These are phyloP conservation scores for Acronicta aceris DNA, from an alignment of 2,888 invertebrate species.

Conservation along the genomic window DNA sequence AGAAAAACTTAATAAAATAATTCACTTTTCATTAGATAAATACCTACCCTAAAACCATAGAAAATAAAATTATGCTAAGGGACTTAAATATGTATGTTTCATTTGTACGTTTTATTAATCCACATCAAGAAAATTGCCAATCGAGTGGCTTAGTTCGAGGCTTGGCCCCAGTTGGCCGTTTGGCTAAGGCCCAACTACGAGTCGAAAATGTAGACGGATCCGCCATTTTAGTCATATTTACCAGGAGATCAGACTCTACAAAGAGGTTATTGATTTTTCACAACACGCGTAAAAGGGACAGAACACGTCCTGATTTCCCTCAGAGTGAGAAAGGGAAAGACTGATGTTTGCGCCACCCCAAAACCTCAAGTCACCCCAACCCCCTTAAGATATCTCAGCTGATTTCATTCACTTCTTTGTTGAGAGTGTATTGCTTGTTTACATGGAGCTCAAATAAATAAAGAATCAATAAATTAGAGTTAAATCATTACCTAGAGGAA, in stretches of 20 bases:
- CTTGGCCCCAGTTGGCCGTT: neutral
- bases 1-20: too few species aligned
- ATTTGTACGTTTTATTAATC: neutral
- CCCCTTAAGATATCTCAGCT: conserved; percentile 25
- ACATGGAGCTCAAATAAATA: conserved; percentile 16
- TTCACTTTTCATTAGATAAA: too few species aligned
- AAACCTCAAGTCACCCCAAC: conserved; percentile 26
- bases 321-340: conserved; percentile 32
- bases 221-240: conserved; percentile 78
- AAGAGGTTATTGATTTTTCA: conserved; percentile 67
- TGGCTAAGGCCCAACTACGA: conserved; percentile 15
- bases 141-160: neutral
- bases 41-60: too few species aligned
- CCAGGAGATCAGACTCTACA: conserved; percentile 64
- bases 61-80: too few species aligned
- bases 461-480: too few species aligned
- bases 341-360: conserved; percentile 1
- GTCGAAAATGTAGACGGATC: conserved; percentile 65
- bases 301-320: conserved; percentile 1
- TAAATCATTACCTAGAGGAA: too few species aligned
- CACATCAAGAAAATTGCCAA: neutral
- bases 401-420: conserved; percentile 33
- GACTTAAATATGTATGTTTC: too few species aligned
- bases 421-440: neutral
- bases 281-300: conserved; percentile 33